Percentiles rank a stretch among this genome's conserved stretches.
Evolutionary conservation across 2,797 vertebrate genomes (phyloP).

Genomic region (Oreonectes daqikongensis): DNA sequence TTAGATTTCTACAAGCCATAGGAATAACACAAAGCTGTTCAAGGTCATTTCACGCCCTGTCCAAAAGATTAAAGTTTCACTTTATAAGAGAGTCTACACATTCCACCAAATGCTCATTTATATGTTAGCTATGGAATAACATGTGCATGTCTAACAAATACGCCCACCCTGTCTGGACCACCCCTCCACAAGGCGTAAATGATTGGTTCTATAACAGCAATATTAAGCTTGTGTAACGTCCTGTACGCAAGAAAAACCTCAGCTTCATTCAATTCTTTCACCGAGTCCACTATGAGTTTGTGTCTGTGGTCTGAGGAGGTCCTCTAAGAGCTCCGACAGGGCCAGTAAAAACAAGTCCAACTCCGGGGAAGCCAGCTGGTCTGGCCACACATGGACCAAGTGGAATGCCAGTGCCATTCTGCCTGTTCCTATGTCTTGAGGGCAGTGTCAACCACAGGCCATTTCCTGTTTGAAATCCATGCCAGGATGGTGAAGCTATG

Average conservation of each 20-base stretch:
- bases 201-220: constrained; percentile 29
- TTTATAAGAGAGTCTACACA: not conserved
- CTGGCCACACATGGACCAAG: constrained; percentile 64
- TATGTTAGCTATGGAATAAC: constrained; percentile 52
- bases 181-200: constrained; percentile 45
- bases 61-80: not conserved
- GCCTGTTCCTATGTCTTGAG: constrained; percentile 62
- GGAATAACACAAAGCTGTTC: not conserved
- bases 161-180: constrained; percentile 22
- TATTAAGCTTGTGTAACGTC: constrained; percentile 43
- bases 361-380: constrained; percentile 60
- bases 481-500: constrained; percentile 47
- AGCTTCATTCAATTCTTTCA: constrained; percentile 48
- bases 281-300: constrained; percentile 44
- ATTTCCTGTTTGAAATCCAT: constrained; percentile 71
- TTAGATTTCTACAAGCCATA: constrained; percentile 11
- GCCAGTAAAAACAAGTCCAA: constrained; percentile 66
- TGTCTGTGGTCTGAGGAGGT: constrained; percentile 53
- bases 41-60: not conserved
- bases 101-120: constrained; percentile 39
- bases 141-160: constrained; percentile 49
- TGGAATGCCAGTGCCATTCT: constrained; percentile 64
- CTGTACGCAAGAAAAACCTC: constrained; percentile 54
- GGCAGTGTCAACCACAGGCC: constrained; percentile 67
- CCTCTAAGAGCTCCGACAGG: constrained; percentile 51